Percentiles rank a stretch among this genome's conserved stretches.
These are phyloP conservation scores for Zaprionus vittiger DNA, from an alignment of 1,140 invertebrate genomes.

Conservation along the genomic window DNA sequence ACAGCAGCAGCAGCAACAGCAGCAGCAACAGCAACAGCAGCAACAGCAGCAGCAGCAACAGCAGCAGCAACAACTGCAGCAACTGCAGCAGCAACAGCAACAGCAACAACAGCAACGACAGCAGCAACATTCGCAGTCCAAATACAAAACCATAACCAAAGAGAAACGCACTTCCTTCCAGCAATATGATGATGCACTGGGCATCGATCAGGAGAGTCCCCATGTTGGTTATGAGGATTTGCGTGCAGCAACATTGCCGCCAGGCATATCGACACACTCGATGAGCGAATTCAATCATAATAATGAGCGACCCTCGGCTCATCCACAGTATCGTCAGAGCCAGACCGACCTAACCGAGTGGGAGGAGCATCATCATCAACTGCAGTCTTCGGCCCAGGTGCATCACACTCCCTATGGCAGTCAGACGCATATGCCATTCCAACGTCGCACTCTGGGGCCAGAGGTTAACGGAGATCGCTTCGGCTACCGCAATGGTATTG, in stretches of 20 bases:
- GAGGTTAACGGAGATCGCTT: conserved; percentile 48
- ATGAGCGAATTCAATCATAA: conserved; percentile 84
- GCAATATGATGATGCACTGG: conserved; percentile 83
- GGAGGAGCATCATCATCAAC: conserved; percentile 82
- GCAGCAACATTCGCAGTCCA: conserved; percentile 59
- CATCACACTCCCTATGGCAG: conserved; percentile 75
- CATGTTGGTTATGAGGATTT: conserved; percentile 69
- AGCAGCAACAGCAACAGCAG: no score
- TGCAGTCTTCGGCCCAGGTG: conserved; percentile 44
- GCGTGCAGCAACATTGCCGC: conserved; percentile 74
- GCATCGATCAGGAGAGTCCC: conserved; percentile 76
- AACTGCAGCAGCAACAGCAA: no score
- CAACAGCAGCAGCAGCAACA: no score
- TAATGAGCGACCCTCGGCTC: conserved; percentile 64
- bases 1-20: no score
- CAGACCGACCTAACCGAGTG: conserved; percentile 83
- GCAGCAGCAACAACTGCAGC: no score
- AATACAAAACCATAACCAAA: conserved; percentile 79
- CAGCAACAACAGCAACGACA: no score
- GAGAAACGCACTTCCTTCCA: conserved; percentile 79
- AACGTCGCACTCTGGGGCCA: conserved; percentile 57
- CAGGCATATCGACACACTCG: conserved; percentile 80
- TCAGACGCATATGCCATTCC: conserved; percentile 65
- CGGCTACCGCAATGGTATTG: conserved; percentile 71
- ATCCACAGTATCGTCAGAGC: conserved; percentile 80